Evolutionary conservation across 2,113 vertebrate genomes (phyloP), one percentile per base, ranked within the genome.

Genomic region (Leucopsar rothschildi): DNA sequence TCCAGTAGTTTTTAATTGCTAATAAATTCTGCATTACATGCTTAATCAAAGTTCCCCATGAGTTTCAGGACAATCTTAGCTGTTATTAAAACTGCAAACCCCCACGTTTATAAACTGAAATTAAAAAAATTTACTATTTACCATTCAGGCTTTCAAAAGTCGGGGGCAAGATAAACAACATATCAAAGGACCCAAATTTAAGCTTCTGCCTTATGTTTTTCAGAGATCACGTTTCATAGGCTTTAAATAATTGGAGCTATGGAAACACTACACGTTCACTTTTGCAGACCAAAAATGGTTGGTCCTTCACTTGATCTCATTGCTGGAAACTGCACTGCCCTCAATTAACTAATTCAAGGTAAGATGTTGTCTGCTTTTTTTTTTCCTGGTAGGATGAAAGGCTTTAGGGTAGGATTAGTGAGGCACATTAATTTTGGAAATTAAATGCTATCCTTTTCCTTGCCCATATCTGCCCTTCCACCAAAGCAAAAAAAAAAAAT

Each of bases 341-440:
- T 91, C 60, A 91, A 81, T 92, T 95, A 95, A 61, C 70, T 94
- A 85, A 97, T 87, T 92, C 71, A 95, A 82, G 90, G 82, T 59
- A 77, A 76, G 78, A 69, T 57, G 39, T 3, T 82, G 63, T 37
- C 65, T 86, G 31, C 4, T 2, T 16, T 55, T 87, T 89, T 68
- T 71, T 77, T 66, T 52, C 73, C 44, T 53, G 44, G 40, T 72
- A 92, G 69, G 90, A 94, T 89, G 64, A 93, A 93, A 88, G 33
- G 75, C 59, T 95, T 85, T 95, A 85, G 31, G 9, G 33, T 59
- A 84, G 82, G 87, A 88, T 94, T 94, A 85, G 63, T 64, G 55
- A 88, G 29, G 27, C 10, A 53, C 31, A 91, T 55, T 76, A 50
- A 91, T 92, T 95, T 94, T 70, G 82, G 42, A 82, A 90, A 96